Evolutionary conservation across 2,888 invertebrate genomes (phyloP).

Genomic region (Lithophane leautieri): DNA sequence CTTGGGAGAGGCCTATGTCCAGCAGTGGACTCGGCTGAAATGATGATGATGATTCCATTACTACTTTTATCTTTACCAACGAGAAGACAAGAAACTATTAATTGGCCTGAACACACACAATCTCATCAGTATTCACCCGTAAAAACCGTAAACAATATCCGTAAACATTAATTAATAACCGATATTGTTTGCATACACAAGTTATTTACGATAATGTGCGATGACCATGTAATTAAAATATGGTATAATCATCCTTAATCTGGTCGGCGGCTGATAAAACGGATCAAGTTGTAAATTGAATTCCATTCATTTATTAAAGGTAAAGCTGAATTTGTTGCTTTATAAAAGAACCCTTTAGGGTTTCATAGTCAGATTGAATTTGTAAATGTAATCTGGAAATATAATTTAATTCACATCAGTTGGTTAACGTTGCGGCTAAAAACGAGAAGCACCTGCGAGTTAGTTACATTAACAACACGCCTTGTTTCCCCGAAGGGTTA

Average conservation of each 20-base stretch:
- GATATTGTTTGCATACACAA: constrained; percentile 55
- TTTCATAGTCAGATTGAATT: constrained; percentile 20
- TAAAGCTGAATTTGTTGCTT: constrained; percentile 43
- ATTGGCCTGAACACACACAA: constrained; percentile 11
- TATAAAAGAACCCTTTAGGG: constrained; percentile 15
- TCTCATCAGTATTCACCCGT: constrained; percentile 37
- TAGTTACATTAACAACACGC: not conserved
- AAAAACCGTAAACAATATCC: constrained; percentile 56
- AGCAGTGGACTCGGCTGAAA: too few relatives aligned
- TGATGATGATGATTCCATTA: not conserved
- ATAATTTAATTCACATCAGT: constrained; percentile 4
- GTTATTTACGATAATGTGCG: constrained; percentile 60
- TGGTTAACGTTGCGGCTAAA: not conserved
- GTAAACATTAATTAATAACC: constrained; percentile 60
- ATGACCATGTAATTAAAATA: constrained; percentile 64
- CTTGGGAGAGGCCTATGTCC: too few relatives aligned
- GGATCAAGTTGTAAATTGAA: constrained; percentile 58
- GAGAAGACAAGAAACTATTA: constrained; percentile 1
- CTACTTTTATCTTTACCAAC: not conserved
- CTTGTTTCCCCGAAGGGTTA: too few relatives aligned
- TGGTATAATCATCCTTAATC: constrained; percentile 56
- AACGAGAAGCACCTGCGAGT: not conserved
- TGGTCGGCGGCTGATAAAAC: constrained; percentile 54
- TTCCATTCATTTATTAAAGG: constrained; percentile 32
- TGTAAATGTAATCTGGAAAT: constrained; percentile 11